These are phyloP conservation scores for Resseliella maxima DNA, from an alignment of 2,888 invertebrate genomes.

Conservation along the genomic window DNA sequence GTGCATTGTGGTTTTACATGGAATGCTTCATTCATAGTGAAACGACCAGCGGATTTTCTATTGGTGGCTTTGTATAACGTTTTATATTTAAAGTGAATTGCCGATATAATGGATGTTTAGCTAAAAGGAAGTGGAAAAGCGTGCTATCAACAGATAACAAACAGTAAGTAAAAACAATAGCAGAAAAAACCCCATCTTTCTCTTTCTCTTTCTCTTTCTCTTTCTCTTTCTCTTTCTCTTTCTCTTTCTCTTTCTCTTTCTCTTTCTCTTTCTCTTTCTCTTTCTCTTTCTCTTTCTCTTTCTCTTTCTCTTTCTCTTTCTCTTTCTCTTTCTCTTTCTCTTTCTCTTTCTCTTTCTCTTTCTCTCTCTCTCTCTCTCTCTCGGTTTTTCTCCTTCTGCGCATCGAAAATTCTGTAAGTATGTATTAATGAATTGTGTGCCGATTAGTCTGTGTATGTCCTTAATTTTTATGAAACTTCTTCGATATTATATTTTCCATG, in stretches of 20 bases:
- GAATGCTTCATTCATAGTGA: neutral
- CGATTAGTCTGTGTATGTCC: neutral
- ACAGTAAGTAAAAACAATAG: constrained; percentile 11
- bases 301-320: no score
- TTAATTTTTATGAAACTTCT: no score
- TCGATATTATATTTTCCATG: neutral
- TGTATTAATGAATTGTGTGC: no score
- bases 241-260: no score
- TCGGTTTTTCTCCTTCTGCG: no score
- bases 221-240: no score
- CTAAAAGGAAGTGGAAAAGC: neutral
- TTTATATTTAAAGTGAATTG: neutral
- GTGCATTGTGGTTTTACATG: neutral
- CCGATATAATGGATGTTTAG: neutral
- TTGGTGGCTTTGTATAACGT: neutral
- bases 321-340: no score
- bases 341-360: no score
- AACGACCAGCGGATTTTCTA: neutral
- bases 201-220: neutral
- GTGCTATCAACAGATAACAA: constrained; percentile 46
- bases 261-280: no score
- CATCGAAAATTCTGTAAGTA: no score
- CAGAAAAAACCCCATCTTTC: neutral
- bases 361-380: no score
- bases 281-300: no score